A percentile compares a stretch with the other conserved stretches of the same genome.
Evolutionary conservation across 2,888 invertebrate genomes (phyloP).

Genomic region (Drosophila greeni): DNA sequence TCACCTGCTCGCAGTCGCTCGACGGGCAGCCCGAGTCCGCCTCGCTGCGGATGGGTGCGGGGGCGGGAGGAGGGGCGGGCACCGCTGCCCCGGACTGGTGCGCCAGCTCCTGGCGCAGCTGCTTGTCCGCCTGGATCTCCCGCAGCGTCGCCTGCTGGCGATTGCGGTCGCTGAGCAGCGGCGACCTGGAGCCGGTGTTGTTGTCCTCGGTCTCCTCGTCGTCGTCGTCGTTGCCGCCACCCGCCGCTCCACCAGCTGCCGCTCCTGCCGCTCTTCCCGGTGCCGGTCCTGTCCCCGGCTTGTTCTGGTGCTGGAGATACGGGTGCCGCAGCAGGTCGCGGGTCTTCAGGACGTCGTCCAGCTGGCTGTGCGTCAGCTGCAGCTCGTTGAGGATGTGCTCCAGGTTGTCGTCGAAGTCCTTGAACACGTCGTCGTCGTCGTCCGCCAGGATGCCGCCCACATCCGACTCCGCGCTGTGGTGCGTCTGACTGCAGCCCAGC

Average conservation of each 20-base stretch:
- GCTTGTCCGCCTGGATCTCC: conserved; percentile 62
- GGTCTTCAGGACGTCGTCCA: conserved; percentile 65
- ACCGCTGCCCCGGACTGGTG: conserved; percentile 18
- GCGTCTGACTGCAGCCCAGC: conserved; percentile 62
- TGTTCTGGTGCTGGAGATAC: conserved; percentile 1
- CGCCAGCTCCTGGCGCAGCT: conserved; percentile 57
- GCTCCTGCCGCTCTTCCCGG: not conserved
- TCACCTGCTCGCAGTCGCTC: conserved; percentile 82
- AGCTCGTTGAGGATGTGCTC: conserved; percentile 73
- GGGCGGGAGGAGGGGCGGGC: conserved; percentile 16
- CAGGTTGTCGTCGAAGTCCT: conserved; percentile 74
- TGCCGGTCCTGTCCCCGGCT: not conserved
- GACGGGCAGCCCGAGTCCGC: conserved; percentile 80
- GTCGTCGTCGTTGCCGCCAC: conserved; percentile 45
- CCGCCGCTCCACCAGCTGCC: conserved; percentile 3
- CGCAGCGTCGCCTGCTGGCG: conserved; percentile 65
- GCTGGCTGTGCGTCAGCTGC: conserved; percentile 68
- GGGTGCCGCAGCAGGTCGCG: conserved; percentile 22
- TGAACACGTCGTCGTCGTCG: conserved; percentile 70
- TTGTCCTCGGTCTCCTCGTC: conserved; percentile 83
- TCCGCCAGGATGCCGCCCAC: conserved; percentile 72
- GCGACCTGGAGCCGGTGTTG: conserved; percentile 84
- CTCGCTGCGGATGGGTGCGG: conserved; percentile 72
- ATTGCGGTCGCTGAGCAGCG: conserved; percentile 81
- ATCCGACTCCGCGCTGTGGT: conserved; percentile 73